Evolutionary conservation across 2,888 invertebrate genomes (phyloP).

Genomic region (Geophilus truncorum): DNA sequence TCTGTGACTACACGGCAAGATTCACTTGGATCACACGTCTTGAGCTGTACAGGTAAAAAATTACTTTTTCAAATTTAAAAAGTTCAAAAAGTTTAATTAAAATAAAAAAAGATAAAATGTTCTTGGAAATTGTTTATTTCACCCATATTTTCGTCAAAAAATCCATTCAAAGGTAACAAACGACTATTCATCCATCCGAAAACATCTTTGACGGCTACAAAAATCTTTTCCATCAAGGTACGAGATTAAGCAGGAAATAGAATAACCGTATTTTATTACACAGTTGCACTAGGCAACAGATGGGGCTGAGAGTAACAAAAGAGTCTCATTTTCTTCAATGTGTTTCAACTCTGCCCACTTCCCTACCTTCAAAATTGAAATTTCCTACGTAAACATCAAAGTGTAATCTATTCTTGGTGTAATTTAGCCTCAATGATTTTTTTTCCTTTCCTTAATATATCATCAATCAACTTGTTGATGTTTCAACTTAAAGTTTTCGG

Average conservation of each 20-base stretch:
- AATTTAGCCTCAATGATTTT: not conserved
- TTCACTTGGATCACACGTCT: constrained; percentile 39
- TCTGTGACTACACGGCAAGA: constrained; percentile 41
- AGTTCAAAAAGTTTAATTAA: too few relatives aligned
- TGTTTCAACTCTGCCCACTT: not conserved
- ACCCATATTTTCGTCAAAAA: not conserved
- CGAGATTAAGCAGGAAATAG: not conserved
- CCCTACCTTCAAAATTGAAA: not conserved
- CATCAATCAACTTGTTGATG: not conserved
- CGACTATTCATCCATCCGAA: not conserved
- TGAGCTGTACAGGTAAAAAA: constrained; percentile 36
- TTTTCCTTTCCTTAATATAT: not conserved
- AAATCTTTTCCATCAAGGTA: not conserved
- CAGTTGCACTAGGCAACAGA: not conserved
- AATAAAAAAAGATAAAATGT: too few relatives aligned
- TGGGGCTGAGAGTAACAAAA: not conserved
- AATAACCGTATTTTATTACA: not conserved
- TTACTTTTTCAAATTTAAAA: too few relatives aligned
- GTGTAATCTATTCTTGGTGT: not conserved
- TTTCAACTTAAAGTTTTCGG: too few relatives aligned
- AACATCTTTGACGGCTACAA: not conserved
- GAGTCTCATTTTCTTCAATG: not conserved
- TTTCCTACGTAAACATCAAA: not conserved
- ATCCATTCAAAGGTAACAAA: not conserved
- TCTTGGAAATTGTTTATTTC: too few relatives aligned